Evolutionary conservation across 2,888 invertebrate species (phyloP).

Genomic region (Luperina testacea): DNA sequence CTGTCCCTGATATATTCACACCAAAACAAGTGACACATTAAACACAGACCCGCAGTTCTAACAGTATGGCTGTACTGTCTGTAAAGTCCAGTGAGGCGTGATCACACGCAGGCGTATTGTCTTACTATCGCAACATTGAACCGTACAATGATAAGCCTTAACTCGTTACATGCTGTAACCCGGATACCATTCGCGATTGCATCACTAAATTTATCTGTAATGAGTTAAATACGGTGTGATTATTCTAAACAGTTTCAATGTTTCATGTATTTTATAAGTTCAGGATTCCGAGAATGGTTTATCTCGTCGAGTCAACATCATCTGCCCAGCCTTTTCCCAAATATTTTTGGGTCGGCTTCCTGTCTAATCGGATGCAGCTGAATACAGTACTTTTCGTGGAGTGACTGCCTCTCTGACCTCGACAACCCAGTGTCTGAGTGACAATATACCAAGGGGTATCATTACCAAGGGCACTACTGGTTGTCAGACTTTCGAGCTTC

Average conservation of each 20-base stretch:
- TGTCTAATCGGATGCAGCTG: neutral
- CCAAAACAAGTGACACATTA: constrained; percentile 12
- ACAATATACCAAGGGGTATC: neutral
- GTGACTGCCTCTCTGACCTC: neutral
- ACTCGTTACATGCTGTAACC: constrained; percentile 35
- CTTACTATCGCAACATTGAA: constrained; percentile 53
- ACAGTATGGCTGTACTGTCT: constrained; percentile 15
- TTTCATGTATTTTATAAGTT: neutral
- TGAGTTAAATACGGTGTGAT: constrained; percentile 35
- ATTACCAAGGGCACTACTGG: neutral
- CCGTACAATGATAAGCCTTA: constrained; percentile 51
- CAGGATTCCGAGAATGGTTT: neutral
- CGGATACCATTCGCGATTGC: constrained; percentile 38
- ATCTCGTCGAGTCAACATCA: no score
- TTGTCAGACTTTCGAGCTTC: neutral
- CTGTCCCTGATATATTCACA: neutral
- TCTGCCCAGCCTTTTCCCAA: no score
- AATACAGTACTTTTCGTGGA: neutral
- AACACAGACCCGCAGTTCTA: constrained; percentile 23
- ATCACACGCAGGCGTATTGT: constrained; percentile 44
- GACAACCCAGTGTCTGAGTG: neutral
- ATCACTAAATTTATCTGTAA: constrained; percentile 8
- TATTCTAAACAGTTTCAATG: constrained; percentile 5
- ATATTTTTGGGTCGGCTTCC: no score
- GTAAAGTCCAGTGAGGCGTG: constrained; percentile 46